These are phyloP conservation scores for Julus scanicus DNA, from an alignment of 2,888 invertebrate species.

Conservation along the genomic window DNA sequence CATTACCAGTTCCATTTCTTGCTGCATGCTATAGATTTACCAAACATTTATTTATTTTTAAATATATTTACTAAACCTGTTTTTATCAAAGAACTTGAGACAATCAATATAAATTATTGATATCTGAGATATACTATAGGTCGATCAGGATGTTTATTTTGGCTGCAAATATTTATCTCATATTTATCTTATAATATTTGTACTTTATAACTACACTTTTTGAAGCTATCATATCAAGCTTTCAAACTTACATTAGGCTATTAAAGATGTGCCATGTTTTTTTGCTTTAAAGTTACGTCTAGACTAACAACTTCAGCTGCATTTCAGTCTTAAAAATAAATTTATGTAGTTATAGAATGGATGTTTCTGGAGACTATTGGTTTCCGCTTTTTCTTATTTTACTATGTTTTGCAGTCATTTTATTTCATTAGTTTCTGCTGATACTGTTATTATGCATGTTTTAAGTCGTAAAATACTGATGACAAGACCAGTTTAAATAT, in stretches of 20 bases:
- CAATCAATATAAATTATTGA: too few species aligned
- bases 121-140: too few species aligned
- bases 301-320: not conserved
- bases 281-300: not conserved
- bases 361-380: not conserved
- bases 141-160: too few species aligned
- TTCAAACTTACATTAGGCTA: not conserved
- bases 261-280: not conserved
- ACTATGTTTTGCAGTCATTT: not conserved
- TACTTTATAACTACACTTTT: not conserved
- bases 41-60: too few species aligned
- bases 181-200: not conserved
- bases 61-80: too few species aligned
- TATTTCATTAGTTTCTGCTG: slow-evolving; percentile 38
- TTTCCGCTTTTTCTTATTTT: not conserved
- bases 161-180: too few species aligned
- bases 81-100: too few species aligned
- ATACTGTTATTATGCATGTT: not conserved
- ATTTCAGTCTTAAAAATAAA: not conserved
- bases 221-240: not conserved
- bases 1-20: too few species aligned
- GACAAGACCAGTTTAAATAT: slow-evolving; percentile 30
- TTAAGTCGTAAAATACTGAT: not conserved
- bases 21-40: too few species aligned
- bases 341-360: not conserved